phyloP scores from a whole-genome alignment of 2,888 invertebrate genomes.

The Lissocephala sabroskyi region DNA sequence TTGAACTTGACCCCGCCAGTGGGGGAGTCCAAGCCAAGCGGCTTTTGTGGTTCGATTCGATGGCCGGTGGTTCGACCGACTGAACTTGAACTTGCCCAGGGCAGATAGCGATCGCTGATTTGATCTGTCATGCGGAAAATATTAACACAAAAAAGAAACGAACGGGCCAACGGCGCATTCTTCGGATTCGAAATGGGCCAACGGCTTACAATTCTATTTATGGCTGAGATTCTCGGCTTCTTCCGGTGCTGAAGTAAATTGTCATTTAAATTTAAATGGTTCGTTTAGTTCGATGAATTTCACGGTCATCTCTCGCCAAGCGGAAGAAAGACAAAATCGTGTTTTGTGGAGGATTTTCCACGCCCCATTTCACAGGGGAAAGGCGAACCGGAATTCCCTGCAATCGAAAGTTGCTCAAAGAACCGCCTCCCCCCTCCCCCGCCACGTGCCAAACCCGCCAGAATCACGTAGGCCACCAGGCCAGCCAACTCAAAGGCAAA shows the following conservation, averaged over 20 bases:
- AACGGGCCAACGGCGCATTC: constrained; percentile 39
- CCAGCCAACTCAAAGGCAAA: constrained; percentile 24
- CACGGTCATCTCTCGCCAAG: constrained; percentile 51
- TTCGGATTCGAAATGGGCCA: constrained; percentile 42
- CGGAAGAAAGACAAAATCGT: no score
- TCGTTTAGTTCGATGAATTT: constrained; percentile 28
- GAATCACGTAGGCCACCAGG: constrained; percentile 23
- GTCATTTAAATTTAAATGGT: constrained; percentile 46
- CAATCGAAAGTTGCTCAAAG: no score
- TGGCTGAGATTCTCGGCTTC: constrained; percentile 12
- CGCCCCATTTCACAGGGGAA: no score
- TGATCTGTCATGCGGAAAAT: neutral
- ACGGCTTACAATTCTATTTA: constrained; percentile 60
- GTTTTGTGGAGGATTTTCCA: no score
- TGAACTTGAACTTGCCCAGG: constrained; percentile 55
- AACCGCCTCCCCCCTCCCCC: constrained; percentile 9
- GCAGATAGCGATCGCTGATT: neutral
- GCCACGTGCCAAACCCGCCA: constrained; percentile 51
- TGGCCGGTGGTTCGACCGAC: constrained; percentile 4
- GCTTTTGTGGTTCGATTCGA: no score
- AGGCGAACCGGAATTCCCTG: no score
- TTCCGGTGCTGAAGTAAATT: constrained; percentile 25
- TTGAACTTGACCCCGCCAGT: constrained; percentile 58
- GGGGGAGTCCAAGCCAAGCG: no score
- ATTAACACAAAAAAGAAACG: no score